These are phyloP conservation scores for Chloroceryle aenea DNA, from an alignment of 2,113 vertebrate species.

Conservation along the genomic window DNA sequence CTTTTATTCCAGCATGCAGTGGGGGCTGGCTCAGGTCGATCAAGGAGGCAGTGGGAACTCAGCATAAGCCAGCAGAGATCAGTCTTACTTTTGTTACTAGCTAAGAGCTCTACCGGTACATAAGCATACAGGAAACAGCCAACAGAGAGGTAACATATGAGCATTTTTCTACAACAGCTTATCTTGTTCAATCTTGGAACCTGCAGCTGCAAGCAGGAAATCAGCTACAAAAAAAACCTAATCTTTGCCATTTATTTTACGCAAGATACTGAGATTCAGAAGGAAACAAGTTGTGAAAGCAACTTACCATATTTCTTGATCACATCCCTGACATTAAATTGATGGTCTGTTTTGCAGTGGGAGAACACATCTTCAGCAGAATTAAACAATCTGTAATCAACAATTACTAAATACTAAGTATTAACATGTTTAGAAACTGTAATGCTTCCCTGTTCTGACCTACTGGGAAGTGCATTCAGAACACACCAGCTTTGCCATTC, in stretches of 20 bases:
- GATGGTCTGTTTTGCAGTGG: constrained; percentile 87
- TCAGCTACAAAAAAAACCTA: background rate
- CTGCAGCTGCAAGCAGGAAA: background rate
- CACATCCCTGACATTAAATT: constrained; percentile 76
- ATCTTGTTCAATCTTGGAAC: background rate
- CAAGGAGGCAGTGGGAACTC: background rate
- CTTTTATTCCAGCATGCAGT: fast-evolving
- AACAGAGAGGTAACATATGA: background rate
- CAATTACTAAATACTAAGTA: background rate
- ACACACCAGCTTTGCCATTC: background rate
- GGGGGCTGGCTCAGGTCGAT: background rate
- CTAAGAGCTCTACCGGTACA: background rate
- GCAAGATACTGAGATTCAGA: fast-evolving
- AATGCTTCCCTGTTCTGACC: background rate
- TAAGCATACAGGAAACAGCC: background rate
- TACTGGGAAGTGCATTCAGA: fast-evolving
- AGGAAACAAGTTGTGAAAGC: background rate
- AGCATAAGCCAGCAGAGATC: background rate
- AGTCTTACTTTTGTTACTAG: background rate
- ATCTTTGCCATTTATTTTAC: background rate
- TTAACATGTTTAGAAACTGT: fast-evolving
- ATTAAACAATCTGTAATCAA: constrained; percentile 73
- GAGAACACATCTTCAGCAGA: constrained; percentile 83
- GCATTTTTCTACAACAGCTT: background rate
- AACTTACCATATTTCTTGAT: constrained; percentile 84